Percentiles rank a stretch among this genome's conserved stretches.
These are phyloP conservation scores for Esox masquinongy DNA, from an alignment of 2,797 vertebrate species.

Conservation along the genomic window DNA sequence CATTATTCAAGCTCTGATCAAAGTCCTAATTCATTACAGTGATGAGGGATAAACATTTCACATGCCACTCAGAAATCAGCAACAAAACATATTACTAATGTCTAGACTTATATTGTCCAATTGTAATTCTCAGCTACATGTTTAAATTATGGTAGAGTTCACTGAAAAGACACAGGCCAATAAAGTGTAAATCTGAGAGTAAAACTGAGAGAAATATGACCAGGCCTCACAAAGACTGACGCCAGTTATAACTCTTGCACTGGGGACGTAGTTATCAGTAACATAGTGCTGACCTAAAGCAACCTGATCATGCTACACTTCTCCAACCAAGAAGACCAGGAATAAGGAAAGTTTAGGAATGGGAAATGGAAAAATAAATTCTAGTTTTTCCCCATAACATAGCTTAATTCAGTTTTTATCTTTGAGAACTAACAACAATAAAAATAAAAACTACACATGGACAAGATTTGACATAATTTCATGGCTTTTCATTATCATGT, in stretches of 20 bases:
- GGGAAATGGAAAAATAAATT: background rate
- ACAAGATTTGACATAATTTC: no score
- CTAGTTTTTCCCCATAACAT: background rate
- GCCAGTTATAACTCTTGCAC: background rate
- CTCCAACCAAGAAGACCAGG: background rate
- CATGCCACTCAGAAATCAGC: background rate
- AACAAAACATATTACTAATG: background rate
- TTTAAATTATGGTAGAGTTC: constrained; percentile 10
- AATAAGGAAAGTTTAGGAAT: background rate
- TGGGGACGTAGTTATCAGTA: background rate
- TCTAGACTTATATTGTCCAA: background rate
- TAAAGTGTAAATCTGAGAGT: no score
- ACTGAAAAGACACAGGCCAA: background rate
- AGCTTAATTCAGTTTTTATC: no score
- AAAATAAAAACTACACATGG: background rate
- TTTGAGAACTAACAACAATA: background rate
- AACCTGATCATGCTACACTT: background rate
- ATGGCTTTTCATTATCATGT: no score
- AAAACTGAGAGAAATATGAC: background rate
- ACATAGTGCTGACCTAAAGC: background rate
- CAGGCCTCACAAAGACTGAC: background rate
- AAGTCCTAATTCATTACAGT: constrained; percentile 49
- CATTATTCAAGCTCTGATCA: constrained; percentile 53
- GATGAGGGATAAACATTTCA: background rate
- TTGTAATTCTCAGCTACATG: background rate